phyloP scores from a whole-genome alignment of 2,113 vertebrate genomes.

The Myotis lucifugus region DNA sequence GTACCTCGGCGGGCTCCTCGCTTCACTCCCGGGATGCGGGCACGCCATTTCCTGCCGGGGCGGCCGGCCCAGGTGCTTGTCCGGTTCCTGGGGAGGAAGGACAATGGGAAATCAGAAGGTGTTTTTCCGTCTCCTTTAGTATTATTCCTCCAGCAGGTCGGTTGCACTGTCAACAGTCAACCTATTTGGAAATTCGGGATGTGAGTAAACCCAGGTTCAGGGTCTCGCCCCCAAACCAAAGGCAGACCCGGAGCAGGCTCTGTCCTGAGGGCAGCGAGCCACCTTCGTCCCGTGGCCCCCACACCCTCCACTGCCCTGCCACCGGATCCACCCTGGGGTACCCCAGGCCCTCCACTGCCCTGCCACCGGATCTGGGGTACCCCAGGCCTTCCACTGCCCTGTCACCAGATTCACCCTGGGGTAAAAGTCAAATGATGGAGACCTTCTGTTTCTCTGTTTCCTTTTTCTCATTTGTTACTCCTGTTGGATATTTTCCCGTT shows the following conservation, averaged over 20 bases:
- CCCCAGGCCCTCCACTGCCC: too few species aligned
- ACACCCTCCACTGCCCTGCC: neutral
- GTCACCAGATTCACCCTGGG: neutral
- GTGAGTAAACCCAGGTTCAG: neutral
- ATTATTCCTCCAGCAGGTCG: neutral
- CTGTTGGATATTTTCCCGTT: too few species aligned
- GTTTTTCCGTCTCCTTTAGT: neutral
- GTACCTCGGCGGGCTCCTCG: neutral
- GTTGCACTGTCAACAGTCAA: neutral
- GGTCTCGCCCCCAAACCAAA: neutral
- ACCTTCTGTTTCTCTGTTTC: neutral
- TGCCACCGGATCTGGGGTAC: too few species aligned
- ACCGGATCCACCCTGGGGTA: too few species aligned
- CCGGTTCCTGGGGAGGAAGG: neutral
- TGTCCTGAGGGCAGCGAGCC: neutral
- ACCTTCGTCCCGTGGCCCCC: neutral
- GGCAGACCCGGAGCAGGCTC: neutral
- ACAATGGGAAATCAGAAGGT: neutral
- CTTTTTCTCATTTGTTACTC: too few species aligned
- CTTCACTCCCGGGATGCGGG: neutral
- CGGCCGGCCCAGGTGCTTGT: neutral
- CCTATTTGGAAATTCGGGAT: conserved; percentile 14
- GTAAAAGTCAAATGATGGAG: neutral
- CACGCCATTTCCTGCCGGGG: neutral
- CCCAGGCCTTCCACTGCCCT: neutral